phyloP scores from a whole-genome alignment of 2,888 invertebrate genomes.

The Harpagoxenus sublaevis region DNA sequence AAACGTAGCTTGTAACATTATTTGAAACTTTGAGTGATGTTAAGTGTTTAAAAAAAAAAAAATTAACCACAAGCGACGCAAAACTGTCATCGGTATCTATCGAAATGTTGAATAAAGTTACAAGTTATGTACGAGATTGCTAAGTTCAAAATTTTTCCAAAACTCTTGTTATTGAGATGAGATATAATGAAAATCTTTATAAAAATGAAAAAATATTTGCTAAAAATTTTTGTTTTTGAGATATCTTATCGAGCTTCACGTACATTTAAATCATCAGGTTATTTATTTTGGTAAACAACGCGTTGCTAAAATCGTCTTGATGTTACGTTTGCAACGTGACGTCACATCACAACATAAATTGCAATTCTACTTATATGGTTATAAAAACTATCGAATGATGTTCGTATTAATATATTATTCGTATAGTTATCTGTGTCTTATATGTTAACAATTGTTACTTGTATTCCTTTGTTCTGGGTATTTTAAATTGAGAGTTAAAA shows the following conservation, averaged over 20 bases:
- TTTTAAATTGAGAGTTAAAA: constrained; percentile 39
- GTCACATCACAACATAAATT: not conserved
- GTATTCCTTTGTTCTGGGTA: constrained; percentile 45
- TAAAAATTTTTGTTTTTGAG: not conserved
- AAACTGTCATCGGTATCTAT: constrained; percentile 1
- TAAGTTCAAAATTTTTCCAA: not conserved
- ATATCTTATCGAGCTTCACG: not conserved
- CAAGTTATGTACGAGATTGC: not conserved
- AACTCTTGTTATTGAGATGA: not conserved
- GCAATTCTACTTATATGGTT: constrained; percentile 7
- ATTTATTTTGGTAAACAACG: not conserved
- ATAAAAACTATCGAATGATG: not conserved
- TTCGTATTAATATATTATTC: not conserved
- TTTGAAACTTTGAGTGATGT: not conserved
- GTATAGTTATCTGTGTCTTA: not conserved
- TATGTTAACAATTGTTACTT: constrained; percentile 36
- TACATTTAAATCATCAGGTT: not conserved
- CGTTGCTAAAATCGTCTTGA: not conserved
- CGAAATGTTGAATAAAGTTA: not conserved
- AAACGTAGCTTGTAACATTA: constrained; percentile 6
- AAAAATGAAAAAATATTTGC: not conserved
- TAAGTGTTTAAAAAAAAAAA: not conserved
- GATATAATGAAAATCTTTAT: not conserved
- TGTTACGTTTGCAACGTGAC: not conserved
- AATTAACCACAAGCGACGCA: not conserved